Evolutionary conservation across 2,113 vertebrate genomes (phyloP).

Genomic region (Pongo pygmaeus): DNA sequence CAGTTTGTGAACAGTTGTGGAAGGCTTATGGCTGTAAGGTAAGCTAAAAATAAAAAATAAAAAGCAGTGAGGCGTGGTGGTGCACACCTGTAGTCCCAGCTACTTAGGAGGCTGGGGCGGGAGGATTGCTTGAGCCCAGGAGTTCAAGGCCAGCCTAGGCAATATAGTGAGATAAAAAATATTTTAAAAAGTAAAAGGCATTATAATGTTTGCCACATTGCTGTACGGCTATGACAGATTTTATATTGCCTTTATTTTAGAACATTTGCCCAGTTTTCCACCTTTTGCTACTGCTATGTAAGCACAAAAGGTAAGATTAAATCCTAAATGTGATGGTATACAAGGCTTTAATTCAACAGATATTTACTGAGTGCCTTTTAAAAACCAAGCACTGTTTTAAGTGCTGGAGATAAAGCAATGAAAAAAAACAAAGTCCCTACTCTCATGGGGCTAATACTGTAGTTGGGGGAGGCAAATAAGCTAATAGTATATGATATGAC

Average conservation of each 20-base stretch:
- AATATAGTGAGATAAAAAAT: neutral
- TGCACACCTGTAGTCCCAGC: neutral
- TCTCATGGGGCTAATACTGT: neutral
- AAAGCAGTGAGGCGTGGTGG: neutral
- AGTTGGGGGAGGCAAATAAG: neutral
- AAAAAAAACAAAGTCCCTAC: neutral
- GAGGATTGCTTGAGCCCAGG: neutral
- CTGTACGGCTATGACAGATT: neutral
- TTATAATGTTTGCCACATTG: neutral
- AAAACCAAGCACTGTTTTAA: slow-evolving; percentile 44
- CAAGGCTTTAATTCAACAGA: neutral
- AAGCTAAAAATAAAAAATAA: slow-evolving; percentile 46
- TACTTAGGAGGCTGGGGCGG: neutral
- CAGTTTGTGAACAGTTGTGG: neutral
- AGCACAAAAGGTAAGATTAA: slow-evolving; percentile 24
- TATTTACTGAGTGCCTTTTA: slow-evolving; percentile 22
- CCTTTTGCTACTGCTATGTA: slow-evolving; percentile 22
- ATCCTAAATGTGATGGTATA: neutral
- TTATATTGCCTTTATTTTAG: slow-evolving; percentile 57
- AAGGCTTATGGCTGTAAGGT: slow-evolving; percentile 23
- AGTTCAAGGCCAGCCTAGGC: neutral
- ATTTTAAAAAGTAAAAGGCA: neutral
- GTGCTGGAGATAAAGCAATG: neutral
- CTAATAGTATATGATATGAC: neutral
- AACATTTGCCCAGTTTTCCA: slow-evolving; percentile 31